Conservation (phyloP, 2,888 invertebrate genomes). For the Agrypnus murinus region DNA sequence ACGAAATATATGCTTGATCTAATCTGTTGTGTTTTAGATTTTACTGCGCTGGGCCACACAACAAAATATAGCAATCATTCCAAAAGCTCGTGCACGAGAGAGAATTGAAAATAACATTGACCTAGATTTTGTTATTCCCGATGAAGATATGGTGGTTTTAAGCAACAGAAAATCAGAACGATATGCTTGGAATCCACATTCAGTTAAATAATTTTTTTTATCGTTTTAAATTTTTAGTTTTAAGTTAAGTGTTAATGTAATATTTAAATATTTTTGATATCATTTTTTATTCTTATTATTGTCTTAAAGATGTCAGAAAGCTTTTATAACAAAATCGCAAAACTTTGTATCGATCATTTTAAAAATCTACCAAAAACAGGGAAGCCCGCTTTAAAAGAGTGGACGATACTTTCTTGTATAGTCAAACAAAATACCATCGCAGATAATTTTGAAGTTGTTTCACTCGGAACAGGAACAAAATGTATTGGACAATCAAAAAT, state of each 20-base stretch:
- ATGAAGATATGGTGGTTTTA: conserved; percentile 73
- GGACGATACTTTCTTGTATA: conserved; percentile 89
- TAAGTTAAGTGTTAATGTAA: background rate
- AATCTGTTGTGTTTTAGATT: conserved; percentile 66
- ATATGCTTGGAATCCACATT: conserved; percentile 77
- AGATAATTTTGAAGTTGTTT: conserved; percentile 76
- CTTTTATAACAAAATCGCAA: conserved; percentile 71
- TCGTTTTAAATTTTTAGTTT: conserved; percentile 32
- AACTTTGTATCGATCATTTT: conserved; percentile 77
- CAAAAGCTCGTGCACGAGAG: conserved; percentile 75
- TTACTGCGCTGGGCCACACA: conserved; percentile 85
- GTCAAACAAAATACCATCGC: conserved; percentile 72
- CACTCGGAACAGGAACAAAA: conserved; percentile 94
- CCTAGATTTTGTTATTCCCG: conserved; percentile 75
- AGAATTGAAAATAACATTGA: conserved; percentile 77
- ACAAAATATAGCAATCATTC: conserved; percentile 81
- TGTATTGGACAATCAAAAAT: conserved; percentile 85
- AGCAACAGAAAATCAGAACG: conserved; percentile 71
- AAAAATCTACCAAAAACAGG: conserved; percentile 82
- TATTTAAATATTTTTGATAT: conserved; percentile 41
- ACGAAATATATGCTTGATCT: background rate
- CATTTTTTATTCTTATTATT: conserved; percentile 23
- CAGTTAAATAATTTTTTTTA: conserved; percentile 67
- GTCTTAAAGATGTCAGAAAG: conserved; percentile 37
- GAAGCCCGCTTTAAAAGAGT: conserved; percentile 84